phyloP scores from a whole-genome alignment of 2,888 invertebrate genomes.

The Acrobeloides nanus region DNA sequence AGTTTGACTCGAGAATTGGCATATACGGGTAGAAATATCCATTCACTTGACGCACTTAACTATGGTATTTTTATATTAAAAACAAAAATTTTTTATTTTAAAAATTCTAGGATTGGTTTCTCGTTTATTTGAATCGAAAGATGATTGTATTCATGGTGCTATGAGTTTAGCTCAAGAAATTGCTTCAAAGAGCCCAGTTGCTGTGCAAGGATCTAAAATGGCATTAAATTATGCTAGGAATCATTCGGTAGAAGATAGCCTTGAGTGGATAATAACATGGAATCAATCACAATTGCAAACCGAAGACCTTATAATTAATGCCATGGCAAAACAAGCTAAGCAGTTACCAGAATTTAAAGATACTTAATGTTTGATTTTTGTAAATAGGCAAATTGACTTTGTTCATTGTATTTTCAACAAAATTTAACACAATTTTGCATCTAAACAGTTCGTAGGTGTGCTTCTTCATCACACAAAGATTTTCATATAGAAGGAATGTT shows the following conservation, averaged over 20 bases:
- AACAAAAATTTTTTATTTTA: not conserved
- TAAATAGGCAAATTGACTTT: slow-evolving; percentile 2
- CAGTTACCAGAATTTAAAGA: slow-evolving; percentile 71
- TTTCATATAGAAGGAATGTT: too few species aligned
- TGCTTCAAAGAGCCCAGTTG: slow-evolving; percentile 82
- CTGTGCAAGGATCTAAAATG: slow-evolving; percentile 80
- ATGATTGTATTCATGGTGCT: slow-evolving; percentile 68
- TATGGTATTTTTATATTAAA: slow-evolving; percentile 16
- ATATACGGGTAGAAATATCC: slow-evolving; percentile 74
- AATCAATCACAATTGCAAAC: slow-evolving; percentile 81
- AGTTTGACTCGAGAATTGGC: slow-evolving; percentile 79
- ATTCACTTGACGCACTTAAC: slow-evolving; percentile 56
- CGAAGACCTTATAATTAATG: slow-evolving; percentile 72
- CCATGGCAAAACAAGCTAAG: slow-evolving; percentile 69
- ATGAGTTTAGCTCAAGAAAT: slow-evolving; percentile 71
- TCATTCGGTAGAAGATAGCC: slow-evolving; percentile 74
- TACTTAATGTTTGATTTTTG: slow-evolving; percentile 55
- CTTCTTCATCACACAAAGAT: too few species aligned
- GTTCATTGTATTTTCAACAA: too few species aligned
- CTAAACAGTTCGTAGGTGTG: too few species aligned
- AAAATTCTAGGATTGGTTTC: slow-evolving; percentile 70
- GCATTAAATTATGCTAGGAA: slow-evolving; percentile 74
- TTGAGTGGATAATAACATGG: slow-evolving; percentile 79
- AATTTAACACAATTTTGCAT: too few species aligned
- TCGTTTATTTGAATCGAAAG: slow-evolving; percentile 66